Conservation (phyloP, 2,888 invertebrate genomes). For the Chymomyza fuscimana region DNA sequence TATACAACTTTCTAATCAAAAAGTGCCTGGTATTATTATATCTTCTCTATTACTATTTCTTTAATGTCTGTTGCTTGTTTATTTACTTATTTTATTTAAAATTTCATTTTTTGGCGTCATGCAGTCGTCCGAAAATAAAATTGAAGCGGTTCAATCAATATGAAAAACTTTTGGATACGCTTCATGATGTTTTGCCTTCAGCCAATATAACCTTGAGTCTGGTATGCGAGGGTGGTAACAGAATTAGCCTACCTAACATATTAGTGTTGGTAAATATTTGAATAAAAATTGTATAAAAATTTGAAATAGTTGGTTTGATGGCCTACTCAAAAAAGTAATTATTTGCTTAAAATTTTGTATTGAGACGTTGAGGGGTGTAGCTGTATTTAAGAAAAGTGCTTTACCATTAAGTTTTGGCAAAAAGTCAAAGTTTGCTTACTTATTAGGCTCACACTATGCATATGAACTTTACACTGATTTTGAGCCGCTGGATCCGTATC, state of each 20-base stretch:
- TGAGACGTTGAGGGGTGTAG: too few species aligned
- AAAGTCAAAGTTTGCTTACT: too few species aligned
- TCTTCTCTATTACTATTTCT: conserved; percentile 20
- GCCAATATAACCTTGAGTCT: not conserved
- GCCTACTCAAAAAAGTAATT: too few species aligned
- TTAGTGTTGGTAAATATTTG: not conserved
- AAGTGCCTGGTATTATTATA: not conserved
- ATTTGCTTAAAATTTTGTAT: too few species aligned
- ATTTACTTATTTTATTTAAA: conserved; percentile 22
- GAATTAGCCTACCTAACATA: too few species aligned
- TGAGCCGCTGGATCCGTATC: too few species aligned
- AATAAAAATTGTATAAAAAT: not conserved
- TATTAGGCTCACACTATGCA: too few species aligned
- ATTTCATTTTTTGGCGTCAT: conserved; percentile 41
- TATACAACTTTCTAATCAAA: conserved; percentile 73
- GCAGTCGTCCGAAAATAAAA: conserved; percentile 25
- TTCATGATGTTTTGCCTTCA: not conserved
- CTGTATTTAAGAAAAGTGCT: too few species aligned
- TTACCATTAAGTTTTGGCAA: too few species aligned
- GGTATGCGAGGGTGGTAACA: not conserved
- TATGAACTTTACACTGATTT: too few species aligned
- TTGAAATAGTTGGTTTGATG: too few species aligned
- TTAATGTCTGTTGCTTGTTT: conserved; percentile 16
- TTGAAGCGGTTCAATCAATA: conserved; percentile 51
- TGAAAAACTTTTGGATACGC: conserved; percentile 3